Evolutionary conservation across 2,113 vertebrate genomes (phyloP), one percentile per base, ranked within the genome.

Genomic region (Xiphophorus hellerii): DNA sequence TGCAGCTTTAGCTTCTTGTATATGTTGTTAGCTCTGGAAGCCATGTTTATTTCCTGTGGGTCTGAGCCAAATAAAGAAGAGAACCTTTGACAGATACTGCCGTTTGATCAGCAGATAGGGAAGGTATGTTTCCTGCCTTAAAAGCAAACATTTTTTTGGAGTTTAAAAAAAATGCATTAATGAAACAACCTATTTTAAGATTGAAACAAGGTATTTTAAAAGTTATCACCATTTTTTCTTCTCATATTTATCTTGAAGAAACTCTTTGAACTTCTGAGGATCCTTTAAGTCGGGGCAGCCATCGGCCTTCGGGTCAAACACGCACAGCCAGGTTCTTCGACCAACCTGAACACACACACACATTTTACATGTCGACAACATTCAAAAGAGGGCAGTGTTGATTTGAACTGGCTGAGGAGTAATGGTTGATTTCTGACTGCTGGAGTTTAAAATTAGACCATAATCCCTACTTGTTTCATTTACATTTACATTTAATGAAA

Each of bases 181-280:
- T 58, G 51, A 58, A 54, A n/a, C 9, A 1, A n/a, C 20, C 25
- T 58, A 11, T 10, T 37, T 37, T 37, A 37, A 37, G 35, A 37
- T 12, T 37, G 35, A 37, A 37, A 37, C 35, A 3, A 37, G 17
- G 51, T 58, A 58, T 25, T 58, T 58, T n/a, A 25, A 35, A 1
- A 65, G 15, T 37, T 70, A 93, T 95, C 88, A 97, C 96, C 96
- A 97, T 93, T 96, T 95, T 84, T 96, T 97, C 87, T 96, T 96
- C 91, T 97, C 96, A 3, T 96, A 97, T 91, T 97, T 97, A 84
- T 97, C 96, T 90, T 97, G 96, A 39, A 97, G 94, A 88, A 97
- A 97, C 84, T 97, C 96, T 88, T 97, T 97, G 83, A 97, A 95
- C 82, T 96, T 96, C 92, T 96, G 96, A 22, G 95, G 95, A 86